Conservation (phyloP, 2,797 vertebrate species). For the Rhinella marina region DNA sequence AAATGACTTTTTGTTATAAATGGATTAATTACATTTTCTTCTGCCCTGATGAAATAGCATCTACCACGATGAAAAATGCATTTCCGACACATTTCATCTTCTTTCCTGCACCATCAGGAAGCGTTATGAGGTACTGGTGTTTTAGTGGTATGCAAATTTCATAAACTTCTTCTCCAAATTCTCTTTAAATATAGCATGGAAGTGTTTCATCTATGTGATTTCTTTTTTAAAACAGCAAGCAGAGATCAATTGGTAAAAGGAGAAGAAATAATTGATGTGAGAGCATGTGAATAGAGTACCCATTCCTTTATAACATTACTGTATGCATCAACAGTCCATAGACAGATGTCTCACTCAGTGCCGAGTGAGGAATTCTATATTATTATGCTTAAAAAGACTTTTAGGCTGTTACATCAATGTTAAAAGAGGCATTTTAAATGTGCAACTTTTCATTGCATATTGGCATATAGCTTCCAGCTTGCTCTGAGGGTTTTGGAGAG, state of each 20-base stretch:
- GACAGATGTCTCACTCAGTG: not conserved
- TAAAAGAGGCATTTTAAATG: constrained; percentile 49
- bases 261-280: constrained; percentile 55
- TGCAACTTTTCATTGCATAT: constrained; percentile 45
- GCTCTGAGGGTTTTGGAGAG: constrained; percentile 22
- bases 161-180: constrained; percentile 48
- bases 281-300: constrained; percentile 31
- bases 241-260: constrained; percentile 49
- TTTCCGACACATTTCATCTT: constrained; percentile 46
- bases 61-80: constrained; percentile 47
- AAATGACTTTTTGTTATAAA: constrained; percentile 44
- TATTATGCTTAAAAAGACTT: constrained; percentile 31
- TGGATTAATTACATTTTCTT: constrained; percentile 52
- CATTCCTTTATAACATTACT: constrained; percentile 35
- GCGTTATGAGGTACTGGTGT: constrained; percentile 37
- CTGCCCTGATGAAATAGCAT: constrained; percentile 39
- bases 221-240: constrained; percentile 28
- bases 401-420: constrained; percentile 41
- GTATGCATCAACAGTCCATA: constrained; percentile 43
- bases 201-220: constrained; percentile 34
- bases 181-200: constrained; percentile 20
- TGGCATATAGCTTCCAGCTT: constrained; percentile 41
- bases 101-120: constrained; percentile 29
- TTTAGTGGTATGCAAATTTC: constrained; percentile 54
- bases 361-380: constrained; percentile 21